Conservation (phyloP, 2,797 vertebrate genomes). For the Podarcis lilfordi region DNA sequence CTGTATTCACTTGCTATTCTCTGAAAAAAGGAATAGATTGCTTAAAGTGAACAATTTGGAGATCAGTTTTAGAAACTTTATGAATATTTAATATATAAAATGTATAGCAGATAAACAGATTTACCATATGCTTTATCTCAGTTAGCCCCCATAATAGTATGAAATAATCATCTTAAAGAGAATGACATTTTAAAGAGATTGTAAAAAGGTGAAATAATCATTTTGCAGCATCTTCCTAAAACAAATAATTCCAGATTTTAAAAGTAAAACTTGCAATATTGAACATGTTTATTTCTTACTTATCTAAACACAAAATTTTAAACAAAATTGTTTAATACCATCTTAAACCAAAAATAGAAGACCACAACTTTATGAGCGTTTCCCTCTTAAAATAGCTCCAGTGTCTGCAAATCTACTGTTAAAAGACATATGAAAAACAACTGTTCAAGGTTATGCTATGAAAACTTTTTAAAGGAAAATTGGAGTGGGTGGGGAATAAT, state of each 20-base stretch:
- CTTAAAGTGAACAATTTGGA: background rate
- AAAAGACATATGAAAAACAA: background rate
- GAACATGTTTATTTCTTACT: background rate
- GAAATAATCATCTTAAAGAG: background rate
- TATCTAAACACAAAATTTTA: background rate
- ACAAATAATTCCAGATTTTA: background rate
- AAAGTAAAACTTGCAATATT: background rate
- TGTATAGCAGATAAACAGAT: background rate
- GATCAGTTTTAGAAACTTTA: background rate
- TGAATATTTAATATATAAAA: background rate
- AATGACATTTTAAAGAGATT: background rate
- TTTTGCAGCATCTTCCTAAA: background rate
- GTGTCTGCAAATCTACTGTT: background rate
- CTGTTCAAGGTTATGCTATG: background rate
- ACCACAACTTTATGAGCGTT: background rate
- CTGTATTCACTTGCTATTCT: background rate
- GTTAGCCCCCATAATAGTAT: background rate
- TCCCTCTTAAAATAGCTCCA: background rate
- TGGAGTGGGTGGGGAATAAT: background rate
- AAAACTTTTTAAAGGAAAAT: background rate
- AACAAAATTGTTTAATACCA: background rate
- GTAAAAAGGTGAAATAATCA: background rate
- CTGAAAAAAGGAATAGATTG: background rate
- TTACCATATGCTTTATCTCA: background rate
- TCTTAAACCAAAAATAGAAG: background rate